A percentile compares a stretch with the other conserved stretches of the same genome.
Conservation (phyloP, 2,113 vertebrate genomes). For the Oreochromis aureus region DNA sequence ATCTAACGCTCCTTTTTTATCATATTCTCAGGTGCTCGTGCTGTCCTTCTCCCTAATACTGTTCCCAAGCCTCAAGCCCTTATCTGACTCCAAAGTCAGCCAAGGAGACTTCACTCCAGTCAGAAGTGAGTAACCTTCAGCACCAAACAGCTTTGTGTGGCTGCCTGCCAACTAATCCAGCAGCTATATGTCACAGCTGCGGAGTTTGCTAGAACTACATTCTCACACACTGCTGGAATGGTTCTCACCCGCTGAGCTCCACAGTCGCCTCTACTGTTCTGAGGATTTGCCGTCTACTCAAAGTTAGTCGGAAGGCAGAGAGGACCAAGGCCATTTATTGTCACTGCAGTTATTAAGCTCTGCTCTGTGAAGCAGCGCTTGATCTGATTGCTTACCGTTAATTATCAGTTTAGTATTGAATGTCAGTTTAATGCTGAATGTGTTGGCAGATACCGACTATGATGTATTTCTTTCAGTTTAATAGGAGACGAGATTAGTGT, state of each 20-base stretch:
- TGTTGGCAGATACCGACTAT: background rate
- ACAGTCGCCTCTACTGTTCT: background rate
- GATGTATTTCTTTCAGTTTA: background rate
- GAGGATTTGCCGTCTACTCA: background rate
- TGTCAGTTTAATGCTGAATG: background rate
- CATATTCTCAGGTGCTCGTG: conserved; percentile 79
- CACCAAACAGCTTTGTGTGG: background rate
- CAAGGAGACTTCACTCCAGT: conserved; percentile 82
- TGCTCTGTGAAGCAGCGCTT: background rate
- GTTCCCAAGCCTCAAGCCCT: conserved; percentile 87
- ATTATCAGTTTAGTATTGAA: background rate
- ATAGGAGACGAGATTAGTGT: background rate
- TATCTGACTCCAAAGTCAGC: conserved; percentile 73
- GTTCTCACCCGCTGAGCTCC: background rate
- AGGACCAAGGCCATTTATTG: background rate
- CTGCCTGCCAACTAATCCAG: conserved; percentile 4
- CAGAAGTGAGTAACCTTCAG: conserved; percentile 76
- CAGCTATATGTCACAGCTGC: background rate
- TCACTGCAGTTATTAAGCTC: background rate
- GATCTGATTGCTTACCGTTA: background rate
- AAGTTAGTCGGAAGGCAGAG: background rate
- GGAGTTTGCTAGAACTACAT: background rate
- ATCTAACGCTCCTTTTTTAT: background rate
- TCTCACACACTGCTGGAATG: background rate
- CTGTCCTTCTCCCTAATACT: conserved; percentile 88